Percentiles rank a stretch among this genome's conserved stretches.
Evolutionary conservation across 2,113 vertebrate species (phyloP).

Genomic region (Scomber colias): DNA sequence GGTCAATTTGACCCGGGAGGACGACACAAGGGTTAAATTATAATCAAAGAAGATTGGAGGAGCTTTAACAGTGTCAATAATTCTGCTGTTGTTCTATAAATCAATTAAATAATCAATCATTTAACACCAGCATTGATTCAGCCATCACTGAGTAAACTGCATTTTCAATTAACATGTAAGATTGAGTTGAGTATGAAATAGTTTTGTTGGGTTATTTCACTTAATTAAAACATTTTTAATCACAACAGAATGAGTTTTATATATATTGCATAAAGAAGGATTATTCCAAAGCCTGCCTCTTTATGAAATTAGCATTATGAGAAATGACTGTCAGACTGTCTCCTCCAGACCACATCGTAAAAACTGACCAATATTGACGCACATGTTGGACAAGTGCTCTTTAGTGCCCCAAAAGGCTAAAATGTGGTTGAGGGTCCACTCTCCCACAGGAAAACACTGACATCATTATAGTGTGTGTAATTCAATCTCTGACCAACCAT

Average conservation of each 20-base stretch:
- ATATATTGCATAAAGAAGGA: neutral
- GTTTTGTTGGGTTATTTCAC: no score
- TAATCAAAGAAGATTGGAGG: no score
- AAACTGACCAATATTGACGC: neutral
- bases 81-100: neutral
- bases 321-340: neutral
- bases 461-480: constrained; percentile 39
- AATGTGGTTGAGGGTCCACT: constrained; percentile 1
- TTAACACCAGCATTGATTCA: no score
- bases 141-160: no score
- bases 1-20: no score
- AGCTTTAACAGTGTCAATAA: no score
- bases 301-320: neutral
- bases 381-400: neutral
- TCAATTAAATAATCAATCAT: no score
- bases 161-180: no score
- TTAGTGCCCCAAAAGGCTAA: neutral
- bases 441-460: constrained; percentile 34
- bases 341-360: neutral
- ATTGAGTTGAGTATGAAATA: no score
- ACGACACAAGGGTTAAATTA: no score
- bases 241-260: no score
- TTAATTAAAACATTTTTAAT: neutral
- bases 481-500: constrained; percentile 8
- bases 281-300: neutral